Conservation (phyloP, 2,888 invertebrate genomes). For the Chrysolina americana region DNA sequence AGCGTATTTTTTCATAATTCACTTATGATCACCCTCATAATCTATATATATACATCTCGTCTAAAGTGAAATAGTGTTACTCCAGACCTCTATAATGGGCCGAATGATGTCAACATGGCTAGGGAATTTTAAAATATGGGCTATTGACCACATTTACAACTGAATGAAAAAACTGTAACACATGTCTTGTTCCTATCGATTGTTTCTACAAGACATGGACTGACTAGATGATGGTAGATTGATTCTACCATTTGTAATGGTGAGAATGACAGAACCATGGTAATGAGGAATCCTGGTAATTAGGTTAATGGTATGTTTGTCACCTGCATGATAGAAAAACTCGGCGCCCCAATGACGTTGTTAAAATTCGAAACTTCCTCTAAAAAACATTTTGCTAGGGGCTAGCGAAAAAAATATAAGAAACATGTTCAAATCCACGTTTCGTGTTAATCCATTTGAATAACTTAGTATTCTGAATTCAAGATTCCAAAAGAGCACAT, state of each 20-base stretch:
- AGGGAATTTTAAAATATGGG: slow-evolving; percentile 22
- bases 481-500: too few relatives aligned
- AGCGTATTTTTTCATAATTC: not conserved
- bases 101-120: not conserved
- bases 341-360: not conserved
- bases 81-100: not conserved
- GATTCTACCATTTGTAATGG: too few relatives aligned
- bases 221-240: too few relatives aligned
- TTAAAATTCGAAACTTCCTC: too few relatives aligned
- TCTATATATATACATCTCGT: not conserved
- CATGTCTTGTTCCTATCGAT: too few relatives aligned
- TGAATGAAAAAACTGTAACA: slow-evolving; percentile 1
- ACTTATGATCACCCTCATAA: not conserved
- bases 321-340: not conserved
- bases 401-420: too few relatives aligned
- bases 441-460: too few relatives aligned
- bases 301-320: not conserved
- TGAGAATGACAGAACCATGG: not conserved
- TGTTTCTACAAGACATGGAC: not conserved
- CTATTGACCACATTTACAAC: not conserved
- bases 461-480: too few relatives aligned
- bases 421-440: too few relatives aligned
- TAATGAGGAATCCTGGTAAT: not conserved
- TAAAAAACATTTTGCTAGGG: too few relatives aligned
- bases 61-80: not conserved